Evolutionary conservation across 2,888 invertebrate genomes (phyloP).

Genomic region (Physocephala rufipes): DNA sequence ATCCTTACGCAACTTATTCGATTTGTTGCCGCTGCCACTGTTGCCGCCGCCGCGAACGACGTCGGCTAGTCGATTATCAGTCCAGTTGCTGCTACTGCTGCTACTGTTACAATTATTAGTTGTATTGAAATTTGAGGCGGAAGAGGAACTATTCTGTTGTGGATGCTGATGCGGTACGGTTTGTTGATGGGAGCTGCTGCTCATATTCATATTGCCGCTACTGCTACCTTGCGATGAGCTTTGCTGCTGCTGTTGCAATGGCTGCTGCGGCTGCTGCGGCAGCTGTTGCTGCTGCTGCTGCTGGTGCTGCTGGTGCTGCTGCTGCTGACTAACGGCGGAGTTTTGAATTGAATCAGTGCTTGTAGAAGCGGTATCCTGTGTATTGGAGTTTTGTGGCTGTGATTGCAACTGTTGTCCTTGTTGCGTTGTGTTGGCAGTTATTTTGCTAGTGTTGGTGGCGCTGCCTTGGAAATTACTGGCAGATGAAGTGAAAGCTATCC

Average conservation of each 20-base stretch:
- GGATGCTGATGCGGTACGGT: conserved; percentile 47
- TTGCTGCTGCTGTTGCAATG: conserved; percentile 45
- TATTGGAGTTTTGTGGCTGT: conserved; percentile 34
- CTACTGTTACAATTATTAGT: conserved; percentile 49
- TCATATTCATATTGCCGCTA: conserved; percentile 17
- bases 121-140: conserved; percentile 40
- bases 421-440: conserved; percentile 47
- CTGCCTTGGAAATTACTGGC: conserved; percentile 37
- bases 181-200: conserved; percentile 38
- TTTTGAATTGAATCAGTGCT: conserved; percentile 40
- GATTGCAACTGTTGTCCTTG: conserved; percentile 45
- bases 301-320: conserved; percentile 42
- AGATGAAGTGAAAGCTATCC: conserved; percentile 41
- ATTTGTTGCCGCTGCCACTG: conserved; percentile 57
- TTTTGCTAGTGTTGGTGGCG: conserved; percentile 38
- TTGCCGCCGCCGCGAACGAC: conserved; percentile 78
- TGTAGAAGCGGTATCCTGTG: conserved; percentile 42
- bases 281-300: conserved; percentile 42
- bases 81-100: conserved; percentile 61
- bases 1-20: conserved; percentile 61
- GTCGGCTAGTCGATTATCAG: conserved; percentile 76
- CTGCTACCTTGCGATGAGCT: conserved; percentile 34
- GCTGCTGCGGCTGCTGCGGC: conserved; percentile 37
- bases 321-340: conserved; percentile 42
- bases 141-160: conserved; percentile 54